These are phyloP conservation scores for Eristalinus aeneus DNA, from an alignment of 2,888 invertebrate species.

Conservation along the genomic window DNA sequence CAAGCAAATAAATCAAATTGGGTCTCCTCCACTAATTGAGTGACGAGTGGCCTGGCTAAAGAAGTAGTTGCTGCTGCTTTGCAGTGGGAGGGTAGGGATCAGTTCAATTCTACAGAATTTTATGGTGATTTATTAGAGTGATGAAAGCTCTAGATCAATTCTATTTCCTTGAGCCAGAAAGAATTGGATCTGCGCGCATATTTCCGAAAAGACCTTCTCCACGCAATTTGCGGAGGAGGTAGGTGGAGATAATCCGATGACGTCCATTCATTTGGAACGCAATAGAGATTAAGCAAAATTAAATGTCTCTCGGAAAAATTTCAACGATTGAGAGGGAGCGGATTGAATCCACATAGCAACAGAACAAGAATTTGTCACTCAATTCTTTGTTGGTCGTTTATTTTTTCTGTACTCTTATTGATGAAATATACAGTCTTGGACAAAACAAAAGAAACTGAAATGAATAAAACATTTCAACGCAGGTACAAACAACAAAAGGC, in stretches of 20 bases:
- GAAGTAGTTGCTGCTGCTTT: background rate
- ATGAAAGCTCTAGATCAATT: background rate
- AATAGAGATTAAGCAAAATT: background rate
- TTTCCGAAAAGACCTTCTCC: background rate
- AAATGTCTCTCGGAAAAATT: no score
- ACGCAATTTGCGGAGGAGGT: background rate
- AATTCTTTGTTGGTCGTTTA: no score
- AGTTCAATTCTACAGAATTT: background rate
- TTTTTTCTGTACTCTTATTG: no score
- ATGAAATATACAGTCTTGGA: no score
- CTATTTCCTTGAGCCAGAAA: background rate
- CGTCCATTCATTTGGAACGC: background rate
- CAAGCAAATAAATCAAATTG: conserved; percentile 1
- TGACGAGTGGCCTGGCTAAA: background rate
- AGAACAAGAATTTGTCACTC: no score
- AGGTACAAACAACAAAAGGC: no score
- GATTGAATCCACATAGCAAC: no score
- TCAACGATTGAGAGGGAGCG: no score
- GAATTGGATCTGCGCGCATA: background rate
- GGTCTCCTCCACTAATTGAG: background rate
- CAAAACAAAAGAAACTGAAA: no score
- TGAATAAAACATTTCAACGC: no score
- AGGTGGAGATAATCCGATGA: background rate
- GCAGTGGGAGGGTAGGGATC: background rate
- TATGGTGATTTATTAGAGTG: background rate